Conservation (phyloP, 2,888 invertebrate species). For the Diarsia dahlii region DNA sequence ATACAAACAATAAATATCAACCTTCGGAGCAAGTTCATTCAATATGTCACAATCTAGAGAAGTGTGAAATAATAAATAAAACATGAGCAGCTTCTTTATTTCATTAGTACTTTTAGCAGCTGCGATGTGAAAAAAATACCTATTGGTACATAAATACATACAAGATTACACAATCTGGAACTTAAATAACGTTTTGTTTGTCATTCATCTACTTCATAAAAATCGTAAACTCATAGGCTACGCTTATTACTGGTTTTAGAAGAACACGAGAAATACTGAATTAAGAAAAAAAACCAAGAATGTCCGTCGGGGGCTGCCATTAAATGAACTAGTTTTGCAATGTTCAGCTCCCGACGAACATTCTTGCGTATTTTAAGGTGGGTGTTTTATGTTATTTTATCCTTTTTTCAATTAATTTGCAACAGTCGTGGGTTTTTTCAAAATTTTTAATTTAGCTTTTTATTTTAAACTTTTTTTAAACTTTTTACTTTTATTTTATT, state of each 20-base stretch:
- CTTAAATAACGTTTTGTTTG: neutral
- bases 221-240: neutral
- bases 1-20: conserved; percentile 22
- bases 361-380: no score
- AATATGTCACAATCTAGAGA: conserved; percentile 40
- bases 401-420: no score
- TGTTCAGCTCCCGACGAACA: no score
- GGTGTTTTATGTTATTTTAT: no score
- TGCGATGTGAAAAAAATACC: conserved; percentile 27
- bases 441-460: no score
- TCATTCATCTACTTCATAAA: neutral
- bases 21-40: conserved; percentile 24
- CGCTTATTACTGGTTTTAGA: neutral
- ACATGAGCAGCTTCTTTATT: conserved; percentile 20
- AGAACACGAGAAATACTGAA: neutral
- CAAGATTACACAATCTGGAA: neutral
- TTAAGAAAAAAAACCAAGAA: no score
- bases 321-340: no score
- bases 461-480: no score
- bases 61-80: conserved; percentile 36
- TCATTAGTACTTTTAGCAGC: conserved; percentile 32
- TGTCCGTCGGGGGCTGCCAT: no score
- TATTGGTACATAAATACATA: conserved; percentile 4
- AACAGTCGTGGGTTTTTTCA: no score
- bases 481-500: no score